phyloP scores from a whole-genome alignment of 1,140 invertebrate species.

The Neocloeon triangulifer region DNA sequence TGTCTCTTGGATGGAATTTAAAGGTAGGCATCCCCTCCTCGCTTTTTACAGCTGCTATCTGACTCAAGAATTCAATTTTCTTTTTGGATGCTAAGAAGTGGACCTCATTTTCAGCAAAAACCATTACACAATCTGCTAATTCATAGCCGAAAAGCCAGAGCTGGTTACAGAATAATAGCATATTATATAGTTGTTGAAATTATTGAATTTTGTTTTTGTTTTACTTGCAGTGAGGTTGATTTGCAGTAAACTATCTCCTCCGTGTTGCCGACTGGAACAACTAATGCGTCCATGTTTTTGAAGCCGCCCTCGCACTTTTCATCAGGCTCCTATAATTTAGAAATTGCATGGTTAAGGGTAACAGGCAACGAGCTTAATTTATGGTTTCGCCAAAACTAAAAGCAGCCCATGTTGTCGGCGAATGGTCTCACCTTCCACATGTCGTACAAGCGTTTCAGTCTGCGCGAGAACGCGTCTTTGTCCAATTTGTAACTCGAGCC shows the following conservation, averaged over 20 bases:
- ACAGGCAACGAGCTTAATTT: no score
- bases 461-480: no score
- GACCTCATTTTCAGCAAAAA: conserved; percentile 64
- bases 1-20: conserved; percentile 74
- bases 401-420: no score
- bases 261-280: conserved; percentile 74
- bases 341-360: no score
- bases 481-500: no score
- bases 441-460: no score
- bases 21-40: conserved; percentile 77
- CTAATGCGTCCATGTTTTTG: conserved; percentile 85
- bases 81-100: conserved; percentile 90
- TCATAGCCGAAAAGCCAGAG: conserved; percentile 96
- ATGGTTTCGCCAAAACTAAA: no score
- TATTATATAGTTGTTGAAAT: conserved; percentile 3
- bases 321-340: no score
- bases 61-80: conserved; percentile 90
- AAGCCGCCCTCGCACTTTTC: no score
- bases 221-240: conserved; percentile 73
- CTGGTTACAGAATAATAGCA: no score
- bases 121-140: conserved; percentile 83
- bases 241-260: conserved; percentile 92
- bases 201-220: background rate
- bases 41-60: conserved; percentile 70
- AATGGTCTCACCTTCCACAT: no score